Conservation (phyloP, 2,113 vertebrate species). For the Microcebus tavaratra region DNA sequence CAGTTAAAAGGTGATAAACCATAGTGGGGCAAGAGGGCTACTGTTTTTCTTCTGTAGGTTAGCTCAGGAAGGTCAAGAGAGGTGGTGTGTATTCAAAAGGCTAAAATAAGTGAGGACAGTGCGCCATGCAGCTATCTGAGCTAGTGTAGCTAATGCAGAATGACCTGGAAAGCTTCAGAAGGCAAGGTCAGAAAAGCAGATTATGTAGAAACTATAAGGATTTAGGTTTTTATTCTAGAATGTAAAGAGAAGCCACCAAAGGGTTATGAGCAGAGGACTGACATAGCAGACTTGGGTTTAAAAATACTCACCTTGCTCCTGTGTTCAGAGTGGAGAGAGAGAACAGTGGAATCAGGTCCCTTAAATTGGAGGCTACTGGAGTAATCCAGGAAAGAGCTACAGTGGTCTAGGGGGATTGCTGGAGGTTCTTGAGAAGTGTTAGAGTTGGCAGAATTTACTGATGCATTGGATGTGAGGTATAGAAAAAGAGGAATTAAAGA, state of each 20-base stretch:
- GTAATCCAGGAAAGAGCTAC: background rate
- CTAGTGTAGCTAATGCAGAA: background rate
- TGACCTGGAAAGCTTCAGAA: background rate
- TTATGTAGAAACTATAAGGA: accelerated
- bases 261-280: background rate
- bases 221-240: background rate
- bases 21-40: background rate
- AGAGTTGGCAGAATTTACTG: background rate
- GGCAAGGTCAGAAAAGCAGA: background rate
- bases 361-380: background rate
- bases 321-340: background rate
- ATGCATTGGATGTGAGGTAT: background rate
- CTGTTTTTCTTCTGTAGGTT: background rate
- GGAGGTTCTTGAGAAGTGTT: background rate
- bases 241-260: background rate
- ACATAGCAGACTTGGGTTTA: background rate
- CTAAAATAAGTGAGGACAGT: background rate
- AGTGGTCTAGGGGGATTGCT: background rate
- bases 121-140: background rate
- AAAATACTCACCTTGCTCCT: background rate
- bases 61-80: background rate
- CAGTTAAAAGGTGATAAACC: background rate
- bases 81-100: background rate
- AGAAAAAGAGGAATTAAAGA: background rate
- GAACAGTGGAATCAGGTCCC: background rate